phyloP scores from a whole-genome alignment of 2,888 invertebrate genomes.

The Odontothrips loti region DNA sequence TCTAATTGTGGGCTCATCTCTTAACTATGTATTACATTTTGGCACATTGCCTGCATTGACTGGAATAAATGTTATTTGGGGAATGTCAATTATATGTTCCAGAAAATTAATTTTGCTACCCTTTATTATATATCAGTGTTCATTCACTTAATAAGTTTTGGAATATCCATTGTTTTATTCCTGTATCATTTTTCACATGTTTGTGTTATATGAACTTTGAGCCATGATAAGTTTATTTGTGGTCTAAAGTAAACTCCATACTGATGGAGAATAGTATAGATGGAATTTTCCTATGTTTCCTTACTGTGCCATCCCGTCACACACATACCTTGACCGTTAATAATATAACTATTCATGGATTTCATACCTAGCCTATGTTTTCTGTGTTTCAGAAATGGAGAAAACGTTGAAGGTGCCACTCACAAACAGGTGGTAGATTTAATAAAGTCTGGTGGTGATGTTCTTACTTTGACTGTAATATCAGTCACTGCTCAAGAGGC shows the following conservation, averaged over 20 bases:
- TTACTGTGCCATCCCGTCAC: no score
- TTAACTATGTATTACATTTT: no score
- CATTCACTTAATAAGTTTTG: slow-evolving; percentile 28
- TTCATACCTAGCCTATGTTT: no score
- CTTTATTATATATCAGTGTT: no score
- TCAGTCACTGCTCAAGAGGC: slow-evolving; percentile 79
- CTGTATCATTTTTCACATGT: no score
- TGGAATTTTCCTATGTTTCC: no score
- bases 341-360: no score
- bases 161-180: background rate
- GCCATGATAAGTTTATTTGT: background rate
- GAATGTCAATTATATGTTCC: slow-evolving; percentile 30
- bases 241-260: background rate
- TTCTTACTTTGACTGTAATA: slow-evolving; percentile 90
- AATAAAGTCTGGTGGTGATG: slow-evolving; percentile 98
- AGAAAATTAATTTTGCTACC: background rate
- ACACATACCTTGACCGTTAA: no score
- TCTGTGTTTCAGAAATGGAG: slow-evolving; percentile 77
- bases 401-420: slow-evolving; percentile 98
- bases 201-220: background rate
- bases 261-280: no score
- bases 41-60: no score
- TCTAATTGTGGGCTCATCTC: no score
- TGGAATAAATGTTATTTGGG: background rate
- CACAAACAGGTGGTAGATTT: slow-evolving; percentile 99